phyloP scores from a whole-genome alignment of 1,140 invertebrate species.

The Anastrepha obliqua region DNA sequence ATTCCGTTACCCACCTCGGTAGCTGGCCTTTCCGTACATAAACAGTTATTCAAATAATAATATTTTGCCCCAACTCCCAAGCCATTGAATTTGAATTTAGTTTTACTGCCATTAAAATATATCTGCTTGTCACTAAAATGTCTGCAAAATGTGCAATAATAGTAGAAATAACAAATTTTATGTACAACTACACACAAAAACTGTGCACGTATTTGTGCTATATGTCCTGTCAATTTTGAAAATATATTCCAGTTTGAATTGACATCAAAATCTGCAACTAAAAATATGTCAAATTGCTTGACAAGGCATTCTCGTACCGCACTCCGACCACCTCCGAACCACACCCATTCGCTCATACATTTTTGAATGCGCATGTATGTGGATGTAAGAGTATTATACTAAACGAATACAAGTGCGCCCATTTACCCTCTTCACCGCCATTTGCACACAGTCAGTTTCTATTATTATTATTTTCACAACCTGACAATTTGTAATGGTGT shows the following conservation, averaged over 20 bases:
- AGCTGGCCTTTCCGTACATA: not conserved
- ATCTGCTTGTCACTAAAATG: not conserved
- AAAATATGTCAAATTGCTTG: conserved; percentile 32
- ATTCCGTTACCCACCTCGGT: not conserved
- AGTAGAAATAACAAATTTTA: not conserved
- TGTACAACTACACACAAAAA: not conserved
- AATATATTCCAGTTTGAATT: conserved; percentile 39
- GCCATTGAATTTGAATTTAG: not conserved
- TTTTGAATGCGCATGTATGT: not conserved
- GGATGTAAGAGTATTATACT: not conserved
- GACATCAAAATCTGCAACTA: conserved; percentile 30
- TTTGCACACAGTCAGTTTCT: not conserved
- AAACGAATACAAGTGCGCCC: not conserved
- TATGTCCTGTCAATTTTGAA: not conserved
- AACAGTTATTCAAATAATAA: conserved; percentile 2
- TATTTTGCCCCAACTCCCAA: not conserved
- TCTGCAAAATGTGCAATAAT: not conserved
- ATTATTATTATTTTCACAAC: conserved; percentile 5
- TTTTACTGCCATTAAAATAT: conserved; percentile 26
- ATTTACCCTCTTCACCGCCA: not conserved
- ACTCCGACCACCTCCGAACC: not conserved
- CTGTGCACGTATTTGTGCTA: not conserved
- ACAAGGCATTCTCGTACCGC: conserved; percentile 6
- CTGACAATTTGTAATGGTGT: conserved; percentile 43
- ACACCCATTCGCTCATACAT: not conserved